Conservation (phyloP, 2,113 vertebrate species). For the Ochotona princeps region DNA sequence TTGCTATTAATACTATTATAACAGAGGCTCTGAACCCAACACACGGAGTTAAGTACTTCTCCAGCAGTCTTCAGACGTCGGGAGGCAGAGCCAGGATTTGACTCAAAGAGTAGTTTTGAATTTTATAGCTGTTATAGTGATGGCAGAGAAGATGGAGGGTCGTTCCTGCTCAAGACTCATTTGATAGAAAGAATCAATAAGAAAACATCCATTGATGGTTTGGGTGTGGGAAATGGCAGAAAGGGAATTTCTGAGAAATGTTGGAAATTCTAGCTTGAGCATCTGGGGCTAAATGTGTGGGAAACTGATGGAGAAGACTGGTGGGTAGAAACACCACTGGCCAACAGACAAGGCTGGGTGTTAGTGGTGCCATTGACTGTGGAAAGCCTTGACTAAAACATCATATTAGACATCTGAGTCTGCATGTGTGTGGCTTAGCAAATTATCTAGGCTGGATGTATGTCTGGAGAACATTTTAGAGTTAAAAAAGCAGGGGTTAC, state of each 20-base stretch:
- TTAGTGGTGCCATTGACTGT: too few species aligned
- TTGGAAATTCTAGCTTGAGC: neutral
- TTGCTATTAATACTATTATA: neutral
- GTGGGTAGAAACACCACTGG: neutral
- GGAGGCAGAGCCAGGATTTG: neutral
- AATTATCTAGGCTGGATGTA: neutral
- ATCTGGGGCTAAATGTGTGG: too few species aligned
- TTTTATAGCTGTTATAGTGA: neutral
- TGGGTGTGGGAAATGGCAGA: neutral
- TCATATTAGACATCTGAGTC: neutral
- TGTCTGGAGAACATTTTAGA: neutral
- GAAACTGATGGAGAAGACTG: neutral
- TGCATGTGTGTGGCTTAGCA: neutral
- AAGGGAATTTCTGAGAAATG: neutral
- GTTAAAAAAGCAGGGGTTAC: neutral
- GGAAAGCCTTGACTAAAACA: neutral
- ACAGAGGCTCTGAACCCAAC: neutral
- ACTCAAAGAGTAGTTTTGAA: neutral
- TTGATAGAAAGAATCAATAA: neutral
- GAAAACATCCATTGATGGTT: neutral
- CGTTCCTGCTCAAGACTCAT: neutral
- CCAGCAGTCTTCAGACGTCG: neutral
- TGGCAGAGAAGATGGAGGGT: neutral
- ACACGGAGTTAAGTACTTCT: neutral
- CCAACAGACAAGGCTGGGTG: neutral